These are phyloP conservation scores for Acrossocheilus fasciatus DNA, from an alignment of 2,797 vertebrate genomes.

Conservation along the genomic window DNA sequence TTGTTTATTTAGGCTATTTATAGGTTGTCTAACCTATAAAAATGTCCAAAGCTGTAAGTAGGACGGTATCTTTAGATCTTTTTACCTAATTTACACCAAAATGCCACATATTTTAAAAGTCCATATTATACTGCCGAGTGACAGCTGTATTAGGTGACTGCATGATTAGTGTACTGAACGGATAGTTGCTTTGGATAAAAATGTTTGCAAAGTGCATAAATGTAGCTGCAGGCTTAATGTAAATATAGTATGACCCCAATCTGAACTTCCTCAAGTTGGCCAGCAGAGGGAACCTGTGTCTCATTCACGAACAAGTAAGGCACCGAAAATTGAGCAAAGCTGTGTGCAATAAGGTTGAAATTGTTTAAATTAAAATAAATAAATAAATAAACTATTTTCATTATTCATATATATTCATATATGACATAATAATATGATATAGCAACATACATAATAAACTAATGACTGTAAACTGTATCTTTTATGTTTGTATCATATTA, in stretches of 20 bases:
- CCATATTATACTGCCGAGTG: background rate
- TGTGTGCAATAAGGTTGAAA: background rate
- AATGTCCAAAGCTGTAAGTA: background rate
- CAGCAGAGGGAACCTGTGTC: constrained; percentile 74
- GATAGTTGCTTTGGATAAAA: background rate
- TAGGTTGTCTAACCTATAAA: background rate
- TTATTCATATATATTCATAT: background rate
- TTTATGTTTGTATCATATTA: background rate
- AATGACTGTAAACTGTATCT: background rate
- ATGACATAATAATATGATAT: background rate
- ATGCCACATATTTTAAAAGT: constrained; percentile 1
- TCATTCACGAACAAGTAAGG: background rate
- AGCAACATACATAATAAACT: background rate
- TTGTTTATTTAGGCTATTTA: background rate
- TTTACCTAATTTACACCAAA: background rate
- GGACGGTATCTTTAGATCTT: background rate
- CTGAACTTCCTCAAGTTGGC: constrained; percentile 18
- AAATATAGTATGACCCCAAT: background rate
- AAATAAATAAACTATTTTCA: background rate
- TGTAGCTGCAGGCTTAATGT: background rate
- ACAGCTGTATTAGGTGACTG: background rate
- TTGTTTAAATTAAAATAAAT: background rate
- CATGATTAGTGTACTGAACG: background rate
- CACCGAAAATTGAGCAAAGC: background rate
- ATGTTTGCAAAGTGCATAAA: background rate